Evolutionary conservation across 2,888 invertebrate genomes (phyloP).

Genomic region (Thecophora atra): DNA sequence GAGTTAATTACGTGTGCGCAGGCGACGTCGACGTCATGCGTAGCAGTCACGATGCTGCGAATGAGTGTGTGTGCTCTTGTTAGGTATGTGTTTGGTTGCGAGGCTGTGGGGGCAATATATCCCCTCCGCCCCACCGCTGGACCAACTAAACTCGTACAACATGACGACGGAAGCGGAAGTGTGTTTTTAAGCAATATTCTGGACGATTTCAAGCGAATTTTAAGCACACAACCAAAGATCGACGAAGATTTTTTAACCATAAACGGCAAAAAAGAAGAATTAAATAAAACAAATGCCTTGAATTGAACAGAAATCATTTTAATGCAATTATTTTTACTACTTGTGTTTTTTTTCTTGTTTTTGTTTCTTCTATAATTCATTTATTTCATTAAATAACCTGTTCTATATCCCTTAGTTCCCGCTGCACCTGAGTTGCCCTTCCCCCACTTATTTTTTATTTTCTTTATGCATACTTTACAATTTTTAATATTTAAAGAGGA

Average conservation of each 20-base stretch:
- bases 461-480: too few species aligned
- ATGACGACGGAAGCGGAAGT: constrained; percentile 23
- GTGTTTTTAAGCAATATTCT: constrained; percentile 31
- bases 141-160: background rate
- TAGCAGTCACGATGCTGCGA: background rate
- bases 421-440: too few species aligned
- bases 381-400: too few species aligned
- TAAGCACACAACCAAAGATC: background rate
- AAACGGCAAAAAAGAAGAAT: background rate
- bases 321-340: too few species aligned
- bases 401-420: too few species aligned
- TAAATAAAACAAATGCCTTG: background rate
- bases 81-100: background rate
- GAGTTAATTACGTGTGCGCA: constrained; percentile 29
- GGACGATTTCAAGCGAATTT: constrained; percentile 22
- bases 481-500: too few species aligned
- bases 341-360: too few species aligned
- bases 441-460: too few species aligned
- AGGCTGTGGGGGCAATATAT: background rate
- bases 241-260: background rate
- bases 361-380: too few species aligned
- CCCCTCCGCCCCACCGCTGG: background rate
- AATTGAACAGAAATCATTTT: too few species aligned
- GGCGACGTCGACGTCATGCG: background rate
- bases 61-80: constrained; percentile 20